phyloP scores from a whole-genome alignment of 2,113 vertebrate species.

The Otolemur garnettii region DNA sequence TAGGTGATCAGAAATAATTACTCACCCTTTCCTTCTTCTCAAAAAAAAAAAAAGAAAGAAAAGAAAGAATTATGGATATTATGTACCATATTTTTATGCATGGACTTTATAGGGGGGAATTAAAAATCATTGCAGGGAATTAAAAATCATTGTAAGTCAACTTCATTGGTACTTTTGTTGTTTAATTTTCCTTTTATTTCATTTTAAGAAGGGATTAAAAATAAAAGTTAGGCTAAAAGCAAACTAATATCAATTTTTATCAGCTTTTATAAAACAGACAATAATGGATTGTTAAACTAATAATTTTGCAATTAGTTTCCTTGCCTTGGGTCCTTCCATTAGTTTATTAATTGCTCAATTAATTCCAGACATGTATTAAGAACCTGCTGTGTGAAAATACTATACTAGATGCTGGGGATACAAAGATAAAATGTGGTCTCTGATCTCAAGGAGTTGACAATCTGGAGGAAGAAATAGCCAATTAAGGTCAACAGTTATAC shows the following conservation, averaged over 20 bases:
- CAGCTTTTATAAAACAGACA: constrained; percentile 56
- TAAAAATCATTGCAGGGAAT: constrained; percentile 47
- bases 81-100: neutral
- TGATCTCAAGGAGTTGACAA: neutral
- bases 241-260: constrained; percentile 34
- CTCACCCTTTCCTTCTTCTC: constrained; percentile 60
- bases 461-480: neutral
- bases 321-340: neutral
- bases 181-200: constrained; percentile 60
- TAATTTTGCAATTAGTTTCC: constrained; percentile 38
- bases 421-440: constrained; percentile 24
- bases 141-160: constrained; percentile 61
- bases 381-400: neutral
- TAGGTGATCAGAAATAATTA: constrained; percentile 59
- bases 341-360: constrained; percentile 27
- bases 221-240: neutral
- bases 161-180: constrained; percentile 18
- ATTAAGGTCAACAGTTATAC: constrained; percentile 36
- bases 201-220: constrained; percentile 51
- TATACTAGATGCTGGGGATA: neutral
- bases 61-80: neutral
- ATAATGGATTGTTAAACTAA: neutral
- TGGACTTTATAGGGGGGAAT: constrained; percentile 15
- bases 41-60: no score
- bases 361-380: constrained; percentile 50